Conservation (phyloP, 2,113 vertebrate genomes). For the Petaurus breviceps region DNA sequence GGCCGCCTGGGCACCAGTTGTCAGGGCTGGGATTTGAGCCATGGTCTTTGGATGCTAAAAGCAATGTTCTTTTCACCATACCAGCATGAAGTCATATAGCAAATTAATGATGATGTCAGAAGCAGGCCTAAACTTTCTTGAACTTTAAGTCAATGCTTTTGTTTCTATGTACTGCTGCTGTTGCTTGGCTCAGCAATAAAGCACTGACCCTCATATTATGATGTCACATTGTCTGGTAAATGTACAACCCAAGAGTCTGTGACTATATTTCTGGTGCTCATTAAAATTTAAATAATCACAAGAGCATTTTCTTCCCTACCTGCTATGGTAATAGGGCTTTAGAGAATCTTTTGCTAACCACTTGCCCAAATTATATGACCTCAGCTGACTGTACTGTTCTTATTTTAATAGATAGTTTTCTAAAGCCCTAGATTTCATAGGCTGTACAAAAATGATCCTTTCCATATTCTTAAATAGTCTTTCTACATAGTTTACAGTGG, state of each 20-base stretch:
- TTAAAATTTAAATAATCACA: background rate
- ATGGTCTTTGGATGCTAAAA: background rate
- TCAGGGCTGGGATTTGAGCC: background rate
- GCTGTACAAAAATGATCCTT: background rate
- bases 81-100: background rate
- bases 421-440: background rate
- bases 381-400: background rate
- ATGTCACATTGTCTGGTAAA: background rate
- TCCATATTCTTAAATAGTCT: background rate
- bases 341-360: slow-evolving; percentile 20
- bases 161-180: background rate
- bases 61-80: background rate
- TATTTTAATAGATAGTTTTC: background rate
- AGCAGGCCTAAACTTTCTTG: background rate
- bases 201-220: background rate
- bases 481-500: background rate
- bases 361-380: background rate
- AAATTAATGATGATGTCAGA: background rate
- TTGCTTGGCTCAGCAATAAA: background rate
- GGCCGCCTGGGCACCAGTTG: background rate
- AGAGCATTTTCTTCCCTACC: background rate
- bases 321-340: background rate
- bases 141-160: background rate
- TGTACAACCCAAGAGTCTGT: background rate
- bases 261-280: background rate